These are phyloP conservation scores for Eupleurogrammus muticus DNA, from an alignment of 2,797 vertebrate genomes.

Conservation along the genomic window DNA sequence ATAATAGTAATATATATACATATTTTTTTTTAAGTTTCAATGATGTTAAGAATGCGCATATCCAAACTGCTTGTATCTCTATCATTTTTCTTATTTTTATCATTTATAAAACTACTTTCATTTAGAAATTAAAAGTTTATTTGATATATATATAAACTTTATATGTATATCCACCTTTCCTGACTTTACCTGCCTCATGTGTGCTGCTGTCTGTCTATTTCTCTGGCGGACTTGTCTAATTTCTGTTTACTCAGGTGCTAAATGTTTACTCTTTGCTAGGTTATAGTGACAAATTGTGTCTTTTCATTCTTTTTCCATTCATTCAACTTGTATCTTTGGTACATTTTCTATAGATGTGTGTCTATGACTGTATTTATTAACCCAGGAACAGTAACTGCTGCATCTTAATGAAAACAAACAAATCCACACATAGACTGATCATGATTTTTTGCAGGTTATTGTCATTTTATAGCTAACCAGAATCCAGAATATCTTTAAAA, in stretches of 20 bases:
- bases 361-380: background rate
- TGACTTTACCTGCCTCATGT: background rate
- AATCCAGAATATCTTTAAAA: slow-evolving; percentile 32
- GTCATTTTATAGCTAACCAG: background rate
- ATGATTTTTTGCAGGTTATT: background rate
- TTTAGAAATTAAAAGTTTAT: too few species aligned
- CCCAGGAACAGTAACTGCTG: background rate
- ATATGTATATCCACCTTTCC: background rate
- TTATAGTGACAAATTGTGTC: background rate
- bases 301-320: background rate
- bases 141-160: too few species aligned
- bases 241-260: background rate
- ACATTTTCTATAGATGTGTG: background rate
- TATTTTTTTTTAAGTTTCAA: too few species aligned
- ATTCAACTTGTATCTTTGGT: background rate
- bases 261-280: background rate
- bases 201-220: background rate
- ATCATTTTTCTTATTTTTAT: background rate
- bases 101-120: background rate
- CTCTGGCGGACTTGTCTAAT: background rate
- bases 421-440: background rate
- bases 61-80: too few species aligned
- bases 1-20: too few species aligned
- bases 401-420: background rate
- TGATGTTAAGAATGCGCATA: too few species aligned